Percentiles rank a stretch among this genome's conserved stretches.
Evolutionary conservation across 2,888 invertebrate species (phyloP).

Genomic region (Drosophila macrothrix): DNA sequence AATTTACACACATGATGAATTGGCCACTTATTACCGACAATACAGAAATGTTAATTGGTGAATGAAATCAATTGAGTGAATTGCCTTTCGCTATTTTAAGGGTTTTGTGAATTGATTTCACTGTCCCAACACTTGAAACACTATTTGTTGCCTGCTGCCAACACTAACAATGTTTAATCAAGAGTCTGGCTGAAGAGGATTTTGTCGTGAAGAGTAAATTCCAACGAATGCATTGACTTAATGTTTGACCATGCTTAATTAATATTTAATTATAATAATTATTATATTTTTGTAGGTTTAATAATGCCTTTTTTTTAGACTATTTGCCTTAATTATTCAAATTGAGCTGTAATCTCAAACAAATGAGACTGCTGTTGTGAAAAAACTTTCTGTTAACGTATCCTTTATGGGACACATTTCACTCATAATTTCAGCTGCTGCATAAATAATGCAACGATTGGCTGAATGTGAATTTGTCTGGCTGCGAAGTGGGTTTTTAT

Average conservation of each 20-base stretch:
- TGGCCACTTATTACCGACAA: slow-evolving; percentile 29
- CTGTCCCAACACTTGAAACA: slow-evolving; percentile 28
- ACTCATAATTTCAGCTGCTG: slow-evolving; percentile 29
- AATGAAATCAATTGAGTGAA: slow-evolving; percentile 56
- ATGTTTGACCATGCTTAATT: not conserved
- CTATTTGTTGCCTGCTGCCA: slow-evolving; percentile 10
- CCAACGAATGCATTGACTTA: not conserved
- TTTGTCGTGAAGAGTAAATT: not conserved
- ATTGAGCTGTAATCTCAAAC: not conserved
- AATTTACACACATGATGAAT: slow-evolving; percentile 29
- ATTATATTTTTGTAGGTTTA: not conserved
- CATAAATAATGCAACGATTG: slow-evolving; percentile 43
- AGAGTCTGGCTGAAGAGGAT: slow-evolving; percentile 4
- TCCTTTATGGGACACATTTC: slow-evolving; percentile 32
- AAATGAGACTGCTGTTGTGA: not conserved
- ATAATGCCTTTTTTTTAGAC: not conserved
- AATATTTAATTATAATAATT: not conserved
- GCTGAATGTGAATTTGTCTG: slow-evolving; percentile 15
- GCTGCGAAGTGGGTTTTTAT: slow-evolving; percentile 7
- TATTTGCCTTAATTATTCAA: not conserved
- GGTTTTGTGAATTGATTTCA: slow-evolving; percentile 44
- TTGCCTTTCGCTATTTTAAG: slow-evolving; percentile 47
- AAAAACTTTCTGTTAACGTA: slow-evolving; percentile 6
- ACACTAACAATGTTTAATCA: slow-evolving; percentile 42
- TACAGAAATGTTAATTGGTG: slow-evolving; percentile 58